Evolutionary conservation across 2,113 vertebrate species (phyloP).

Genomic region (Gymnocephalus cernua): DNA sequence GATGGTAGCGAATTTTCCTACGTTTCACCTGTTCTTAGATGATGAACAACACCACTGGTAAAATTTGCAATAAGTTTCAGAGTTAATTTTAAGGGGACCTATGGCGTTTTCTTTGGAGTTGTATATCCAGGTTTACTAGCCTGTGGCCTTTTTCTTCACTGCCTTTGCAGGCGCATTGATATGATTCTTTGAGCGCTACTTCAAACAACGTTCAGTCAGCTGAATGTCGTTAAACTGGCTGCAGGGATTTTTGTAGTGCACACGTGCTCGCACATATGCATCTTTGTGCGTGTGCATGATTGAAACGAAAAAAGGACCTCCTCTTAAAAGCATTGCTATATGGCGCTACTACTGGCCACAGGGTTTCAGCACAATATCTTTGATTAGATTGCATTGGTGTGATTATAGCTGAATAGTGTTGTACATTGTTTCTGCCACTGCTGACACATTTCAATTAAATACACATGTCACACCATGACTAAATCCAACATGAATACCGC

Average conservation of each 20-base stretch:
- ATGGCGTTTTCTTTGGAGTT: too few relatives aligned
- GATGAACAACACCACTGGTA: too few relatives aligned
- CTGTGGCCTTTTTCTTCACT: neutral
- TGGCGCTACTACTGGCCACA: too few relatives aligned
- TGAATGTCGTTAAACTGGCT: too few relatives aligned
- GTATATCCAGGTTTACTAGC: neutral
- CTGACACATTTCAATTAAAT: constrained; percentile 5
- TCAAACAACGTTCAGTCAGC: neutral
- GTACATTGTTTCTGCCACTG: neutral
- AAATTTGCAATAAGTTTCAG: too few relatives aligned
- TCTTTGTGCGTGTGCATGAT: neutral
- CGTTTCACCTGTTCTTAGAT: too few relatives aligned
- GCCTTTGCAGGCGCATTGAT: neutral
- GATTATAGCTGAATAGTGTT: neutral
- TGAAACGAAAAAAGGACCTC: neutral
- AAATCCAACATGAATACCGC: constrained; percentile 1
- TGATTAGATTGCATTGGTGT: neutral
- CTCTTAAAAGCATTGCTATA: neutral
- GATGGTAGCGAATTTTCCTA: too few relatives aligned
- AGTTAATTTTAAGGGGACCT: too few relatives aligned
- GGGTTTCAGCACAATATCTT: neutral
- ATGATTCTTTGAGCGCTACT: neutral
- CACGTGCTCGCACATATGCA: neutral
- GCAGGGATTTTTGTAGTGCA: neutral
- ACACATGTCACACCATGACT: neutral